Evolutionary conservation across 2,113 vertebrate genomes (phyloP), one percentile per base, ranked within the genome.

Genomic region (Anhinga rufa): DNA sequence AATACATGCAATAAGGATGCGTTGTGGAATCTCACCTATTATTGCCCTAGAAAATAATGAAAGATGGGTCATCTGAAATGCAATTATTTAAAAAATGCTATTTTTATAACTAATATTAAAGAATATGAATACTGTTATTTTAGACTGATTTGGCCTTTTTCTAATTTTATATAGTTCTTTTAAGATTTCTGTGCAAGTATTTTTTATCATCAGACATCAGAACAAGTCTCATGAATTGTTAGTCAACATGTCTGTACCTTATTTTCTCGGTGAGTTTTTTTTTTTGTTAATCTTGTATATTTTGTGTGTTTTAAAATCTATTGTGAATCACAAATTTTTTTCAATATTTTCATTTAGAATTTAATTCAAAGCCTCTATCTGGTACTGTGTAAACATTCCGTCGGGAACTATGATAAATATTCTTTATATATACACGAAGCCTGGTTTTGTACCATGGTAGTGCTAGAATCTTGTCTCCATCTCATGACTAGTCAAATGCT

Each of bases 91-190:
- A 1, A n/a, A 85, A 95, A 91, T 46, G 5, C 2, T 40, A 21
- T 40, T 84, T 82, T 88, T 38, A 29, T 86, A 84, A n/a, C 28
- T 54, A n/a, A 61, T 79, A 38, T 71, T 79, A 70, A 71, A 69
- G 58, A 68, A 81, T 90, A 40, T 31, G 4, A 79, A 16, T 76
- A 68, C 7, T 32, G 15, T 68, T 78, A 46, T 86, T 86, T 91
- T 40, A 76, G 42, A 55, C 10, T 24, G 12, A 54, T 84, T 79
- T 79, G 15, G 32, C 46, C 38, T 75, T 34, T 51, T 94, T 74
- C 76, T 97, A 78, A 94, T 97, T 97, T 92, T 96, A 96, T 94
- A 28, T 77, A 70, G 82, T 93, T 78, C 52, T 91, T 96, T 91
- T 76, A 92, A 86, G 85, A 90, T 78, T 97, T 96, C 86, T 86